Conservation (phyloP, 2,888 invertebrate genomes). For the Brachypterus glaber region DNA sequence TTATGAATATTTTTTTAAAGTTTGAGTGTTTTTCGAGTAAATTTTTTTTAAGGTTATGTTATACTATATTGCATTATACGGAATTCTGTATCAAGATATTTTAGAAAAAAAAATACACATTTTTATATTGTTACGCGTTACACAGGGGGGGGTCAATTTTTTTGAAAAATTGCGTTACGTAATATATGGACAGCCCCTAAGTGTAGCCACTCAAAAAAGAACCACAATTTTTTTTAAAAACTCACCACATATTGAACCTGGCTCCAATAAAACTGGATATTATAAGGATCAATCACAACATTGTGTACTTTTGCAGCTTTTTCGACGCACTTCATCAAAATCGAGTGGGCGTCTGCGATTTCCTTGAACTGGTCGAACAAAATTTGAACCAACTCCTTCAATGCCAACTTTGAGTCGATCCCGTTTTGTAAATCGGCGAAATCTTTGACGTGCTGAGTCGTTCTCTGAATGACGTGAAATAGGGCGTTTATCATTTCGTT, state of each 20-base stretch:
- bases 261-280: conserved; percentile 76
- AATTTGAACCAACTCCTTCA: conserved; percentile 55
- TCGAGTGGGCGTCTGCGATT: conserved; percentile 66
- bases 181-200: no score
- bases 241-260: conserved; percentile 81
- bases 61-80: no score
- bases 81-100: no score
- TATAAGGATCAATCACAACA: conserved; percentile 50
- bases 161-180: no score
- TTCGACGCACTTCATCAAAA: conserved; percentile 55
- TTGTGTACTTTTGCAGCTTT: conserved; percentile 51
- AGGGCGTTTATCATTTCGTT: conserved; percentile 76
- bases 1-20: no score
- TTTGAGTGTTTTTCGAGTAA: neutral
- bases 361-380: conserved; percentile 75
- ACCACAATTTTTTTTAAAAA: conserved; percentile 6
- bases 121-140: no score
- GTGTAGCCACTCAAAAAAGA: no score
- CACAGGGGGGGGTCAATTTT: no score
- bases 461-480: conserved; percentile 65
- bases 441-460: conserved; percentile 67
- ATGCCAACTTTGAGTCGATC: conserved; percentile 28
- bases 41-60: no score
- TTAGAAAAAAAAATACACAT: no score
- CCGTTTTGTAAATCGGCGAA: conserved; percentile 42